A percentile compares a stretch with the other conserved stretches of the same genome.
Conservation (phyloP, 2,888 invertebrate genomes). For the Nematopogon swammerdamellus region DNA sequence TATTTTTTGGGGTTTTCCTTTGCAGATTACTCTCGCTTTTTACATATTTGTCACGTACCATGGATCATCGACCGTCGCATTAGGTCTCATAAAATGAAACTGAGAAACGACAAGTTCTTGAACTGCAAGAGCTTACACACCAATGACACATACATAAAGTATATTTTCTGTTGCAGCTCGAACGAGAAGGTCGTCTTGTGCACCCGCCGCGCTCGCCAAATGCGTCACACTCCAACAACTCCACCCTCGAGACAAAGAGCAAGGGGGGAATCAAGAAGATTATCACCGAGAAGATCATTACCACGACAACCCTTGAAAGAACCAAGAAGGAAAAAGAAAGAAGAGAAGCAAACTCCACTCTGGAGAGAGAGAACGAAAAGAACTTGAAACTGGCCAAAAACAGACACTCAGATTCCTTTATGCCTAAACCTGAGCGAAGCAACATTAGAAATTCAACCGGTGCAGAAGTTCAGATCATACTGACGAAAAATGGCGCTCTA, state of each 20-base stretch:
- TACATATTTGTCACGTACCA: no score
- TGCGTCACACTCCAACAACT: constrained; percentile 44
- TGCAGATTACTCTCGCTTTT: no score
- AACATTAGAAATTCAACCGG: constrained; percentile 37
- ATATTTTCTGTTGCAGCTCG: constrained; percentile 29
- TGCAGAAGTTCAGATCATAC: constrained; percentile 37
- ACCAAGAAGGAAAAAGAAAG: constrained; percentile 36
- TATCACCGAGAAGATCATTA: constrained; percentile 44
- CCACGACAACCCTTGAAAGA: constrained; percentile 42
- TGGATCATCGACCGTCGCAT: no score
- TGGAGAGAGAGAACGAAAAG: constrained; percentile 50
- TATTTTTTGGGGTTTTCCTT: no score
- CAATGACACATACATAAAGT: constrained; percentile 1
- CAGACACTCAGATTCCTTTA: constrained; percentile 26
- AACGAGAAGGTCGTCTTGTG: constrained; percentile 43
- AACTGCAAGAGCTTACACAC: no score
- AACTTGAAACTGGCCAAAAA: constrained; percentile 38
- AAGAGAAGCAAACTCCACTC: constrained; percentile 36
- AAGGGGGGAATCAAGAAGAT: constrained; percentile 49
- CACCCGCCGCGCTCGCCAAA: constrained; percentile 46
- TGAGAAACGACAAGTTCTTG: no score
- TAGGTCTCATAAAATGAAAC: no score
- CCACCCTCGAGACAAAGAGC: constrained; percentile 40
- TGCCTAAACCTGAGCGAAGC: constrained; percentile 38
- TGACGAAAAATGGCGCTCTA: constrained; percentile 34